Base-by-base conservation (phyloP, 2,888 invertebrate species). In the Tortricodes alternella region DNA sequence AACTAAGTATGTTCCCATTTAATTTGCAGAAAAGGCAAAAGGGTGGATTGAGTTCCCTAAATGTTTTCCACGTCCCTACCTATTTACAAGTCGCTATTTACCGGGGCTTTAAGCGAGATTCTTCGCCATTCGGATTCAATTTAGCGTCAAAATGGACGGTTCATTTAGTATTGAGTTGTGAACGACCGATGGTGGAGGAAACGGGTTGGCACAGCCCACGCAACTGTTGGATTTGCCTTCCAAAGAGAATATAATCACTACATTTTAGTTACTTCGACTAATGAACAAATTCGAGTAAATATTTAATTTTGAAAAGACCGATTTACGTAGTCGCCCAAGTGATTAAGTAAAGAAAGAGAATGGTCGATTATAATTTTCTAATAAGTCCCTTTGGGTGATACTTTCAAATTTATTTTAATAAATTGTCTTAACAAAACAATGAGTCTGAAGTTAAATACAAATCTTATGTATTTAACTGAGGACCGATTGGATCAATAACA, bases 31-130 rank as follows among this genome's bases (percentile, higher is more conserved):
- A 81, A 81, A 79, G 82, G 79, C 73, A 75, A 85, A 84, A 80
- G 84, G 86, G 81, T 82, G 76, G 75, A 79, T 74, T 73, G 78
- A 72, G 76, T 49, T 70, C 73, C 78, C 76, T 81, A 80, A 83
- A 79, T 76, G 78, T 76, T 80, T 78, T 80, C 71, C 77, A 76
- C 80, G 74, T 77, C 81, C 80, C 78, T 77, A 72, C 77, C 80
- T 85, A 85, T 85, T 85, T 85, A 82, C 83, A 83, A 85, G 76
- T 79, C 73, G 72, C 82, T 81, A 80, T 85, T 86, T 85, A 81
- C 81, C 67, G 72, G 75, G 73, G 74, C 69, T 73, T 74, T 70
- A 75, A 80, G 74, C 76, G 79, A 72, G 76, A 79, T 77, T 78
- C 74, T 66, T 67, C 64, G 74, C 83, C 71, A 80, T 87, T 84